Evolutionary conservation across 2,888 invertebrate species (phyloP), one percentile per base, ranked within the genome.

Genomic region (Parnassius smintheus): DNA sequence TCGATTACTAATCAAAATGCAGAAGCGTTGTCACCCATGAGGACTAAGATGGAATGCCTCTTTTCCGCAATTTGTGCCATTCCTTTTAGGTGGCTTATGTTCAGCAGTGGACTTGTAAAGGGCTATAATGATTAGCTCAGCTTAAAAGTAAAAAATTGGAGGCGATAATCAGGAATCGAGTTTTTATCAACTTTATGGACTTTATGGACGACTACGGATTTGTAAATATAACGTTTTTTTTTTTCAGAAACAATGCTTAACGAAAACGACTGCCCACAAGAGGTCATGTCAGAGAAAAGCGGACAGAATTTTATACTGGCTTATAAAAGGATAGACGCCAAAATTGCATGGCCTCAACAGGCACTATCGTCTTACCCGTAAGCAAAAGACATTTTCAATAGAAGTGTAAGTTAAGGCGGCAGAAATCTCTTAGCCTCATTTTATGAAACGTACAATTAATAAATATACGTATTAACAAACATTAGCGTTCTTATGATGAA

Each of bases 281-380:
- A 96, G 78, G 94, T 98, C 50, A 95, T 96, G 83, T 88, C 93
- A 25, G 93, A 93, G 70, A 93, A 94, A 71, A 95, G 93, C 72
- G 95, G 95, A 60, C 96, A 95, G 79, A 96, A 97, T 78, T 97
- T 97, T 87, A 96, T 97, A 82, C 94, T 99, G 84, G 98, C 98
- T 18, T 99, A 97, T 92, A 98, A 98, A 88, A 93, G 98, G 67
- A 96, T 97, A 83, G 98, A 98, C 81, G 98, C 98, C 42, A 98
- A 98, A 91, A 98, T 99, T 72, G 98, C 98, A 64, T 99, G 98
- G 98, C 98, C 98, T 62, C 94, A 94, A 70, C 93, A 93, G 69
- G 91, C 92, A 0, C 65, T 92, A 53, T 76, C 82, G 12, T 92
- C 92, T 45, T 91, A 89, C 69, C 91, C 92, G 0, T 91, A 84